Evolutionary conservation across 2,797 vertebrate genomes (phyloP).

Genomic region (Tokudaia muenninki): DNA sequence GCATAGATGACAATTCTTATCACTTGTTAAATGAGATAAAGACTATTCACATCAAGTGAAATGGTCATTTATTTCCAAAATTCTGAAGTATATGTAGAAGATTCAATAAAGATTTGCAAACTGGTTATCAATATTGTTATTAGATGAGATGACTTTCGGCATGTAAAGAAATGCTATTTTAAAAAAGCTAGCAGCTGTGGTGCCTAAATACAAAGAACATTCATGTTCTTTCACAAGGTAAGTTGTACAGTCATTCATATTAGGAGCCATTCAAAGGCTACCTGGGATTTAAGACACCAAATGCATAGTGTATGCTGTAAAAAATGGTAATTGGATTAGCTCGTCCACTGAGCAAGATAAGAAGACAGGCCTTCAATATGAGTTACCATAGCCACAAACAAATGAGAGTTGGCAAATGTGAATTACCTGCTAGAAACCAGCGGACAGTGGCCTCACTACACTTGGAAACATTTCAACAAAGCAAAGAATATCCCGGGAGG

Average conservation of each 20-base stretch:
- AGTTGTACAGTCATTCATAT: neutral
- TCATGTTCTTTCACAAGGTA: neutral
- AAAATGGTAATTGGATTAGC: constrained; percentile 61
- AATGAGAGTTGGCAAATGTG: constrained; percentile 60
- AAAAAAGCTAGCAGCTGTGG: neutral
- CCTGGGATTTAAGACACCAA: constrained; percentile 26
- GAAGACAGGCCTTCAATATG: constrained; percentile 50
- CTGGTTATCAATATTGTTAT: constrained; percentile 25
- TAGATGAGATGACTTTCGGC: neutral
- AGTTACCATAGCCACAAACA: constrained; percentile 46
- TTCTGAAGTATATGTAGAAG: constrained; percentile 6
- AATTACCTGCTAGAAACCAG: constrained; percentile 27
- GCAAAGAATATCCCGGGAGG: neutral
- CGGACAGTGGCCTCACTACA: neutral
- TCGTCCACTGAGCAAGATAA: constrained; percentile 48
- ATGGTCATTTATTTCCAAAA: constrained; percentile 50
- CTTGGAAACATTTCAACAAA: constrained; percentile 61
- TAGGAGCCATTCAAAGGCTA: constrained; percentile 26
- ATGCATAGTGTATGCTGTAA: neutral
- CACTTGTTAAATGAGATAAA: constrained; percentile 20
- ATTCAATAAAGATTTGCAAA: constrained; percentile 32
- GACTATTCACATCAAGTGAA: constrained; percentile 33
- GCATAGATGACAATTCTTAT: neutral
- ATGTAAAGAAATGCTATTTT: neutral
- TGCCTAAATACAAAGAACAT: neutral